Conservation (phyloP, 2,113 vertebrate species). For the Oriolus oriolus region DNA sequence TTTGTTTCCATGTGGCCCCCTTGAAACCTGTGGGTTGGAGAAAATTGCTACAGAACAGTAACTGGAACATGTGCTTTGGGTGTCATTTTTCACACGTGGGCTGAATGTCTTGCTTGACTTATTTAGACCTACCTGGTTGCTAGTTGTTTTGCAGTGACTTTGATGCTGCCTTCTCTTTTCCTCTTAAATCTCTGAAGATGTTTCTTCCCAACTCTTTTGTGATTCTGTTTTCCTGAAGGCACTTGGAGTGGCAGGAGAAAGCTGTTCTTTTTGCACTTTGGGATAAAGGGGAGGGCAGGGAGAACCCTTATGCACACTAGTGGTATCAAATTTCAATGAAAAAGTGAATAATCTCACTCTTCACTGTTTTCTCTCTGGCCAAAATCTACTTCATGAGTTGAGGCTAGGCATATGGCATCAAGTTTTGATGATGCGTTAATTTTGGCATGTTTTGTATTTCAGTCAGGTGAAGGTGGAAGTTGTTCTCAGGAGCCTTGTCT, state of each 20-base stretch:
- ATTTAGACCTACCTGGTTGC: not conserved
- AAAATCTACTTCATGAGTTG: not conserved
- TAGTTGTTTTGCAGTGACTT: not conserved
- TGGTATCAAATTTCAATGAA: not conserved
- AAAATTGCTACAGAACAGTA: not conserved
- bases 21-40: not conserved
- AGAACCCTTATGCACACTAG: not conserved
- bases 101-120: not conserved
- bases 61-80: not conserved
- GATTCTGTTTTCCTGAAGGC: not conserved
- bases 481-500: not conserved
- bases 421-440: not conserved
- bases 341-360: not conserved
- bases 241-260: not conserved
- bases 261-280: not conserved
- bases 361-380: not conserved
- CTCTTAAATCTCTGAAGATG: not conserved
- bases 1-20: not conserved
- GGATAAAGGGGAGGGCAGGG: not conserved
- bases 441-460: not conserved
- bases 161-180: not conserved
- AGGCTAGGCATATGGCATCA: not conserved
- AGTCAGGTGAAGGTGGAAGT: not conserved
- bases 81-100: not conserved
- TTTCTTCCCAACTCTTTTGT: not conserved